A percentile compares a stretch with the other conserved stretches of the same genome.
Conservation (phyloP, 2,113 vertebrate genomes). For the Tretioscincus oriximinensis region DNA sequence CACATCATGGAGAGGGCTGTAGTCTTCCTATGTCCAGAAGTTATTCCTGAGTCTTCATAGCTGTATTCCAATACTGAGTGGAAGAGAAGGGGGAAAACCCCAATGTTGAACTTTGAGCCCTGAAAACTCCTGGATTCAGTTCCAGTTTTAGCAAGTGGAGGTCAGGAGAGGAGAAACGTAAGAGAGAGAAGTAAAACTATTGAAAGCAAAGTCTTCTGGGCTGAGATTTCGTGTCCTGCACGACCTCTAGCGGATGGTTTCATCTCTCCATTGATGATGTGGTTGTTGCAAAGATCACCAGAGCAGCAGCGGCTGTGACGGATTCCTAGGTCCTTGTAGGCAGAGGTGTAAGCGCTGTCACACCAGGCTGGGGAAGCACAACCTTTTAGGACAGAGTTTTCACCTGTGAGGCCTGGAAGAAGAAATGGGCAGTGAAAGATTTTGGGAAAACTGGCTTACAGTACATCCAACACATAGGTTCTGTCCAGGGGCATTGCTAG, state of each 20-base stretch:
- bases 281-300: not conserved
- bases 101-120: not conserved
- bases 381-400: not conserved
- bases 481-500: too few relatives aligned
- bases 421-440: not conserved
- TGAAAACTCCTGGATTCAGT: not conserved
- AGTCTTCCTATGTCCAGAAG: not conserved
- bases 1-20: too few relatives aligned
- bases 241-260: not conserved
- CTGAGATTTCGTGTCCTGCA: not conserved
- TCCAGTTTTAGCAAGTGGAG: not conserved
- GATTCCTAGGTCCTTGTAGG: slow-evolving; percentile 14
- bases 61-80: not conserved
- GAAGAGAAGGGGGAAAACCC: not conserved
- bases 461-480: too few relatives aligned
- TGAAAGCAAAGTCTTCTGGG: not conserved
- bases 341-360: not conserved
- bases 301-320: slow-evolving; percentile 2
- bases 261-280: not conserved
- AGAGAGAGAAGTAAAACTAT: not conserved
- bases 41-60: not conserved
- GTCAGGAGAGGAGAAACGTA: not conserved
- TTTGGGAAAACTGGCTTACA: too few relatives aligned
- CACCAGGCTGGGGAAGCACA: slow-evolving; percentile 28
- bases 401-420: not conserved